phyloP scores from a whole-genome alignment of 2,888 invertebrate genomes.

The Pristionchus fissidentatus region DNA sequence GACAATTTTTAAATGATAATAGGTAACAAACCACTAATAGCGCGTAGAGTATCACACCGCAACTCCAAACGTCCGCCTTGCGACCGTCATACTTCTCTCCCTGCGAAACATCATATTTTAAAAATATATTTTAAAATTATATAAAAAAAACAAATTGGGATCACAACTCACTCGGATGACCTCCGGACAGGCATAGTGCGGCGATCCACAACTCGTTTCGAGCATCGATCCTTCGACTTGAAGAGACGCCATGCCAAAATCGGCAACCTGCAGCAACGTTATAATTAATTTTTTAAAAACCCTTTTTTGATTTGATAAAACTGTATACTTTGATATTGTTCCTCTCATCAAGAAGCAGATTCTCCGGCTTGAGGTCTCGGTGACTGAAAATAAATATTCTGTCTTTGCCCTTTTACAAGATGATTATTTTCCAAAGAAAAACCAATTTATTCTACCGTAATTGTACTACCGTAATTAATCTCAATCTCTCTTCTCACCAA shows the following conservation, averaged over 20 bases:
- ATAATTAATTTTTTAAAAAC: background rate
- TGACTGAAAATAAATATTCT: conserved; percentile 86
- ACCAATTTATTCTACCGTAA: no score
- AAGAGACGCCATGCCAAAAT: conserved; percentile 99
- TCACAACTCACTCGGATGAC: conserved; percentile 88
- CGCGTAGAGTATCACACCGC: conserved; percentile 98
- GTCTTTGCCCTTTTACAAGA: no score
- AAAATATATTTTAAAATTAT: no score
- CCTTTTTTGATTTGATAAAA: background rate
- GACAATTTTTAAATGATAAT: no score
- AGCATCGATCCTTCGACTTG: conserved; percentile 98
- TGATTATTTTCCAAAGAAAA: no score
- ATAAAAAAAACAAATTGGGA: no score
- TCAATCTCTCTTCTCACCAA: conserved; percentile 84
- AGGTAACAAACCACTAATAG: conserved; percentile 85
- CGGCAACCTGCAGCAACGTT: conserved; percentile 83
- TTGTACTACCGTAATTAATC: background rate
- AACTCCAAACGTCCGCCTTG: conserved; percentile 99
- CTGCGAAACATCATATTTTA: conserved; percentile 78
- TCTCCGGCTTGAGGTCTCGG: conserved; percentile 96
- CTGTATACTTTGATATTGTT: conserved; percentile 88
- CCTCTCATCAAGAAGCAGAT: conserved; percentile 91
- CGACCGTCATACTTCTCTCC: conserved; percentile 99
- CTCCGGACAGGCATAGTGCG: conserved; percentile 99
- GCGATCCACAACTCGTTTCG: conserved; percentile 98